Conservation (phyloP, 2,888 invertebrate species). For the Morpho achilles region DNA sequence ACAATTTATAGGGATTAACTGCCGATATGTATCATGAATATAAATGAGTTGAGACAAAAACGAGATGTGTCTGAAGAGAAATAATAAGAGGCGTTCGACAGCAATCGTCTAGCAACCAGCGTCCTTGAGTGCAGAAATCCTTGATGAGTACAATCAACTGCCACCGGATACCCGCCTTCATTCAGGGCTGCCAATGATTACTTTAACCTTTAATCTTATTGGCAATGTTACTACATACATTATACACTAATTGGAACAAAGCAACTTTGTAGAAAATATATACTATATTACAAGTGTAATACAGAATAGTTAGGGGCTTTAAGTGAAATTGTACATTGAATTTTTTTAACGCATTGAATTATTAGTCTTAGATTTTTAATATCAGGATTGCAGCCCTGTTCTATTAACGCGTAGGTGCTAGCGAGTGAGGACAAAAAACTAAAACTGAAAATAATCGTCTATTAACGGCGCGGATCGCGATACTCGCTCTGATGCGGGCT, state of each 20-base stretch:
- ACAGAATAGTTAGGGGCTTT: no score
- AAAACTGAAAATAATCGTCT: conserved; percentile 57
- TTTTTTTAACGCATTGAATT: no score
- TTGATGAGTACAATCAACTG: conserved; percentile 80
- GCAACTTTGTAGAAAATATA: no score
- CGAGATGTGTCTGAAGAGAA: conserved; percentile 71
- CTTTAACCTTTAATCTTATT: conserved; percentile 21
- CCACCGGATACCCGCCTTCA: conserved; percentile 68
- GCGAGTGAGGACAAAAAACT: conserved; percentile 62
- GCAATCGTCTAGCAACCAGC: conserved; percentile 67
- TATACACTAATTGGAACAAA: neutral
- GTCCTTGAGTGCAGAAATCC: conserved; percentile 78
- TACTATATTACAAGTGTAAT: no score
- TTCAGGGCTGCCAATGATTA: conserved; percentile 62
- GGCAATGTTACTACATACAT: conserved; percentile 3
- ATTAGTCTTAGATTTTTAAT: no score
- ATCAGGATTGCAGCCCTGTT: conserved; percentile 43
- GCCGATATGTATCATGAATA: conserved; percentile 74
- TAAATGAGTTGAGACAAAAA: conserved; percentile 72
- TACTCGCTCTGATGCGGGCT: conserved; percentile 46
- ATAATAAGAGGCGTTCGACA: conserved; percentile 73
- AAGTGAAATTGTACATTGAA: no score
- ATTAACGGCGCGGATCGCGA: conserved; percentile 46
- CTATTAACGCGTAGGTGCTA: conserved; percentile 54
- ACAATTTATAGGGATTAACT: conserved; percentile 71